Evolutionary conservation across 2,797 vertebrate species (phyloP), one percentile per base, ranked within the genome.

Genomic region (Menidia menidia): DNA sequence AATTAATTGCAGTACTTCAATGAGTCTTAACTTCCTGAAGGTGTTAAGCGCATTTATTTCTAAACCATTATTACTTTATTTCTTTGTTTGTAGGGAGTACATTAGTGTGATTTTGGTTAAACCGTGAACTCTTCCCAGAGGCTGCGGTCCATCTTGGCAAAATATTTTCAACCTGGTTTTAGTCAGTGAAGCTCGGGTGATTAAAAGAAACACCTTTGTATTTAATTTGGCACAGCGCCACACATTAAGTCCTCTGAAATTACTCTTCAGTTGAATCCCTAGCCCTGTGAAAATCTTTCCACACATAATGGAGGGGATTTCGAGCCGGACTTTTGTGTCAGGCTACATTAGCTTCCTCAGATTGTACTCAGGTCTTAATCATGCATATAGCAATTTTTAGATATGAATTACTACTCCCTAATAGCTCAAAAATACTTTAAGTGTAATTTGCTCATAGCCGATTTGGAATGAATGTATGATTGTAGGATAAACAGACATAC

Each of bases 171-270:
- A 19, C 25, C 50, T 51, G 50, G 13, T 51, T 51, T 30, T 19
- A 51, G 30, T 51, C 19, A 51, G 11, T 30, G 48, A 51, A 25
- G 19, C 35, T 39, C 35, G 35, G 14, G 10, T 33, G 52, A 51
- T 51, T 51, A 51, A 13, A 11, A 51, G 50, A 25, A 51, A 30
- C 50, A 51, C 50, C 50, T 51, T 30, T 51, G 50, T 51, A 25
- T 51, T 51, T 51, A 51, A 51, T 51, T 51, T 51, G 14, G 50
- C 50, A 51, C 19, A 30, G 25, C 19, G 19, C 19, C 19, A 11
- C 50, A 51, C 25, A 51, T 51, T 30, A 7, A 19, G 13, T 51
- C 4, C 19, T 14, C 50, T 19, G 30, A 19, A 51, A 30, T 30
- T 19, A 25, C 4, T 13, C 25, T 14, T 12, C 50, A 30, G 19